phyloP scores from a whole-genome alignment of 2,888 invertebrate genomes.

The Caenorhabditis angaria region DNA sequence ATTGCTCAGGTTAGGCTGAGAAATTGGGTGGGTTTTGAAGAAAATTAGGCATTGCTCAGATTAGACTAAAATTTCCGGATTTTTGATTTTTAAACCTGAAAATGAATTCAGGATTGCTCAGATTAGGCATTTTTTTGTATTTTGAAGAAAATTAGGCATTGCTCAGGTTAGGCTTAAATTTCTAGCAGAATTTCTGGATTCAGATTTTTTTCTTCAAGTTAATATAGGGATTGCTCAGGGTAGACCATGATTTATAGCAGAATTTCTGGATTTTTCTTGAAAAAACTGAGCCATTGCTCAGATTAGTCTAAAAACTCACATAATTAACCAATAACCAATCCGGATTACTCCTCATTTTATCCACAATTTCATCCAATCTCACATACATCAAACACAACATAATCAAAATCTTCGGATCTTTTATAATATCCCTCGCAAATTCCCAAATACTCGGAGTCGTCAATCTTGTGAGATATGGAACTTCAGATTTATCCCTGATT shows the following conservation, averaged over 20 bases:
- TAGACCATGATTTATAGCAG: no score
- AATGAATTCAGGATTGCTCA: no score
- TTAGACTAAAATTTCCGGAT: no score
- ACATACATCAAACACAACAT: slow-evolving; percentile 52
- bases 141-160: no score
- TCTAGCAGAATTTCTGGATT: slow-evolving; percentile 1
- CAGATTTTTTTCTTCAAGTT: background rate
- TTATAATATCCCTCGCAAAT: slow-evolving; percentile 56
- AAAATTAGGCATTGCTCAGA: no score
- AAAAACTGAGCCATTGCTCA: background rate
- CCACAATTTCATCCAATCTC: slow-evolving; percentile 52
- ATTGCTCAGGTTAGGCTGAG: no score
- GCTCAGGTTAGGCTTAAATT: background rate
- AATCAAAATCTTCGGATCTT: slow-evolving; percentile 56
- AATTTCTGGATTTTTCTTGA: background rate
- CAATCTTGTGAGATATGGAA: slow-evolving; percentile 46
- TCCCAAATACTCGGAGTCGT: slow-evolving; percentile 57
- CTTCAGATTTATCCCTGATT: slow-evolving; percentile 31
- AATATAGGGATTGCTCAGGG: background rate
- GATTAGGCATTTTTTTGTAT: no score
- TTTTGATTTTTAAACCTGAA: no score
- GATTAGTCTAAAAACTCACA: slow-evolving; percentile 21
- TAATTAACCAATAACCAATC: slow-evolving; percentile 59
- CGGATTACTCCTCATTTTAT: slow-evolving; percentile 55
- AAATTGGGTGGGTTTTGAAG: no score